phyloP scores from a whole-genome alignment of 2,113 vertebrate species.

The Myotis brandtii region DNA sequence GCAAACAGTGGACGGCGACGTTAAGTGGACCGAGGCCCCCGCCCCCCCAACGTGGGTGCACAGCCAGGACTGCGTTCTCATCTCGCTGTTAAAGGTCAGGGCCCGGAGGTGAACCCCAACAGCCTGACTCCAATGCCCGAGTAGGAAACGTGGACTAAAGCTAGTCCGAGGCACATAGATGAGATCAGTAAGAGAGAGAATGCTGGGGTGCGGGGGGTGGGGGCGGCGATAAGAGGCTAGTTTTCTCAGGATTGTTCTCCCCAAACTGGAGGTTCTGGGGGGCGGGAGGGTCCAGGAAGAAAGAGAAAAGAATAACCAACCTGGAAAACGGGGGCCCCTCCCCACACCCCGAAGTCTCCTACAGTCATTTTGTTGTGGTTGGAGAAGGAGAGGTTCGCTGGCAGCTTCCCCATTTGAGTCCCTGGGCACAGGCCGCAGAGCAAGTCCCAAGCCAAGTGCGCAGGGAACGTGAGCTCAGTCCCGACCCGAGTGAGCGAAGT shows the following conservation, averaged over 20 bases:
- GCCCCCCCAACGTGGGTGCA: neutral
- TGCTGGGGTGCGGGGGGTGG: too few relatives aligned
- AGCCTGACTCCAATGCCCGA: neutral
- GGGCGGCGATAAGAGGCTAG: neutral
- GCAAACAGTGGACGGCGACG: neutral
- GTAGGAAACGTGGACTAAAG: neutral
- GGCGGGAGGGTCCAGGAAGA: neutral
- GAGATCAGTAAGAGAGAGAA: neutral
- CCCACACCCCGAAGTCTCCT: neutral
- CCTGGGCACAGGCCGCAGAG: neutral
- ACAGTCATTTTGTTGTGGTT: slow-evolving; percentile 16
- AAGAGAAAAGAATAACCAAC: neutral
- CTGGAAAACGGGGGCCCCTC: neutral
- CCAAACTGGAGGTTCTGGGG: neutral
- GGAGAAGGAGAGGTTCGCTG: neutral
- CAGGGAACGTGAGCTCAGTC: neutral
- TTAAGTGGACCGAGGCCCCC: neutral
- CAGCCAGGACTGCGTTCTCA: neutral
- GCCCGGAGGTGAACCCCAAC: neutral
- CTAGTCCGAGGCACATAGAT: neutral
- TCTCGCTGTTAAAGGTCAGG: neutral
- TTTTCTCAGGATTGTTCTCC: neutral
- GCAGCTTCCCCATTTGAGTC: neutral
- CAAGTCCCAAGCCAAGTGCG: neutral
- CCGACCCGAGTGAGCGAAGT: neutral